Evolutionary conservation across 1,140 invertebrate species (phyloP).

Genomic region (Eupristina koningsbergeri): DNA sequence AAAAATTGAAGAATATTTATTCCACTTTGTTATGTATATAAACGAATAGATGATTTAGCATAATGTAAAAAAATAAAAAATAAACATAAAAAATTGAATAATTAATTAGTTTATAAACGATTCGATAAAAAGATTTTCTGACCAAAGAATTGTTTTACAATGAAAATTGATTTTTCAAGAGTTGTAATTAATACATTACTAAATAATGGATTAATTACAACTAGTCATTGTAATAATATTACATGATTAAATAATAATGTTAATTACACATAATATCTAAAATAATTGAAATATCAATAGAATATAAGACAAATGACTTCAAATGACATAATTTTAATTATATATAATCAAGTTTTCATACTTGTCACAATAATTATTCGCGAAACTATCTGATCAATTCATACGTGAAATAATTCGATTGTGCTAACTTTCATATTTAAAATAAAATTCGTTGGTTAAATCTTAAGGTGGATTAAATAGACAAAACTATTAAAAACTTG

Average conservation of each 20-base stretch:
- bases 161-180: not conserved
- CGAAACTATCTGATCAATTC: not conserved
- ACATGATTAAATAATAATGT: not conserved
- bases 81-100: too few relatives aligned
- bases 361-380: not conserved
- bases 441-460: not conserved
- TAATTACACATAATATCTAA: not conserved
- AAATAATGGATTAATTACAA: too few relatives aligned
- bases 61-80: not conserved
- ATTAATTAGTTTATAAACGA: too few relatives aligned
- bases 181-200: not conserved
- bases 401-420: too few relatives aligned
- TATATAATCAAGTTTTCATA: not conserved
- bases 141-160: not conserved
- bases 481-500: not conserved
- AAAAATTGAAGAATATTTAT: too few relatives aligned
- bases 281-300: not conserved
- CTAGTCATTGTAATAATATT: not conserved
- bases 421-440: not conserved
- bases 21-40: too few relatives aligned
- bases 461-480: not conserved
- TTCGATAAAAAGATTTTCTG: not conserved
- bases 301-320: not conserved
- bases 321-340: not conserved
- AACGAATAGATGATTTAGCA: conserved; percentile 1